A percentile compares a stretch with the other conserved stretches of the same genome.
phyloP scores from a whole-genome alignment of 2,113 vertebrate genomes.

The Ploceus nigricollis region DNA sequence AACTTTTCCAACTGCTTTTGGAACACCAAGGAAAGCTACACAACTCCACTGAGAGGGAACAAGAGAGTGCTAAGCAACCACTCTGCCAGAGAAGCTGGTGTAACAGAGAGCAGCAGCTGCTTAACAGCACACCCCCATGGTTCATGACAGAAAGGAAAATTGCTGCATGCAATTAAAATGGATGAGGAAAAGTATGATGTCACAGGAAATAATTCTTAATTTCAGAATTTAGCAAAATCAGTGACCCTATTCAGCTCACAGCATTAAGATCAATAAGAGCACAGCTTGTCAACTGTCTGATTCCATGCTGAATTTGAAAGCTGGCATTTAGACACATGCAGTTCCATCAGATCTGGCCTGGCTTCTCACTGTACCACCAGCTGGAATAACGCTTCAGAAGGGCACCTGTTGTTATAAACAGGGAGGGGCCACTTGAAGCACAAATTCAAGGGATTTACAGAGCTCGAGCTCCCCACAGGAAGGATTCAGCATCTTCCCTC shows the following conservation, averaged over 20 bases:
- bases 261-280: background rate
- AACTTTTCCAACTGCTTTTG: background rate
- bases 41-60: background rate
- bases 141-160: background rate
- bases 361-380: background rate
- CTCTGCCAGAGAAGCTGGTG: background rate
- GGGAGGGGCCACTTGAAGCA: background rate
- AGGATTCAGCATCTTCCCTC: background rate
- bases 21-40: background rate
- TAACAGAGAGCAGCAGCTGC: background rate
- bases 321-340: background rate
- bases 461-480: background rate
- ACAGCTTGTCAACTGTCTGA: background rate
- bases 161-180: background rate
- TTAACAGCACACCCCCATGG: background rate
- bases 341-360: background rate
- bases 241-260: background rate
- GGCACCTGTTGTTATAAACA: background rate
- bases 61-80: background rate
- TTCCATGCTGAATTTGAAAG: background rate
- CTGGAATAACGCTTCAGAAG: background rate
- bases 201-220: background rate
- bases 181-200: background rate
- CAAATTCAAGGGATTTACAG: background rate
- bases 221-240: background rate